Base-by-base conservation (phyloP, 2,888 invertebrate species). In the Tachina fera region DNA sequence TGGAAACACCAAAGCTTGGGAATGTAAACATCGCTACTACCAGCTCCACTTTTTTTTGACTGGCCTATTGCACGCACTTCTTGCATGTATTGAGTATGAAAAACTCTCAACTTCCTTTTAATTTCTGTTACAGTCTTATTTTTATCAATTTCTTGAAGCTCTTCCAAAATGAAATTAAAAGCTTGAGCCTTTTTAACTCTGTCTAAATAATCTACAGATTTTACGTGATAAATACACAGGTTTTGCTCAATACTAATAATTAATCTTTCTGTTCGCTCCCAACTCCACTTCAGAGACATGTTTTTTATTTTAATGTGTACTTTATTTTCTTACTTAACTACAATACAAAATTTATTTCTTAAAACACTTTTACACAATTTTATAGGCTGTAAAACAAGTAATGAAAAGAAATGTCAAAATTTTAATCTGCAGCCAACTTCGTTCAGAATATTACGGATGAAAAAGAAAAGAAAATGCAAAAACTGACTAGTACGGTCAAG, bases 1-100 rank as follows among this genome's bases (percentile, higher is more conserved):
- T 53, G 22, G 43, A 56, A 71, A 43, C 71, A 71, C 56, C 71
- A 56, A 11, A 58, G 56, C 22, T 71, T 71, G 2, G 70, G 56
- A 9, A 45, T 14, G 43, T 56, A 71, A 0, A 71, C 6, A 22
- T 56, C 53, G 1, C 14, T 14, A 8, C 1, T 43, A 9, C 19
- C 19, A 11, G 13, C 10, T 22, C 43, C 70, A 56, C 56, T 70
- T 70, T 70, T n/a, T 43, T 14, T 79, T 60, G 22, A 65, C 19
- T 61, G 43, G 1, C 5, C 43, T 41, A 31, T 61, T 6, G 13
- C 41, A 3, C 68, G 58, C 16, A 41, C 14, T 60, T 78, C 78
- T 4, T 49, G 49, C 68, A 47, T 49, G 49, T 43, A 78, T 60
- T 78, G 70, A 13, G n/a, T 45, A 14, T 47, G 16, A 13, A 78